Evolutionary conservation across 1,140 invertebrate species (phyloP), one percentile per base, ranked within the genome.

Genomic region (Drosophila elegans): DNA sequence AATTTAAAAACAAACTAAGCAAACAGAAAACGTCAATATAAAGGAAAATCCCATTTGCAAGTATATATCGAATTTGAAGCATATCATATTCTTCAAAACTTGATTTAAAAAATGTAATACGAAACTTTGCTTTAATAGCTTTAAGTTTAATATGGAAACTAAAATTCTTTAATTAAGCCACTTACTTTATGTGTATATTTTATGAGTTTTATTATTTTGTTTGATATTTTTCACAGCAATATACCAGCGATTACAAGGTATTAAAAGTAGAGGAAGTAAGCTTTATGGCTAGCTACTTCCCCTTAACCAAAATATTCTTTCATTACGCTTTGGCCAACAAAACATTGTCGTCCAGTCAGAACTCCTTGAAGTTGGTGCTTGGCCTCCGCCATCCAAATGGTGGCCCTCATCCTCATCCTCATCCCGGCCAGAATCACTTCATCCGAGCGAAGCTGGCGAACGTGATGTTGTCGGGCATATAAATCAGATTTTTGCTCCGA

Each of bases 391-490:
- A 13, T 3, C 29, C 44, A 41, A 34, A 25, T 75, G 66, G 25
- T 69, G 32, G 38, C 62, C 13, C 61, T 57, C 64, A 66, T 44
- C 60, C 61, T 21, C 16, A 21, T 21, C 13, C 61, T 57, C 64
- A 66, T 44, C 60, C 61, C 21, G 39, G 12, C 21, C 53, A 42
- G 73, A 49, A 64, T 72, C 56, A 64, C 71, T 62, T 74, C 66
- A 63, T 74, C 73, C 60, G 25, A 49, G 60, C 34, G 54, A 62
- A 53, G 48, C 48, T 56, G 45, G 54, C 27, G 56, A 61, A 86
- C 82, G 82, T 78, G 74, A 86, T 80, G 82, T 88, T 84, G 73
- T 66, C 75, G 67, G 73, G 83, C 83, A 89, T 88, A 88, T 88
- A 88, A 88, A 88, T 88, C 83, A 88, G 83, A 88, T 88, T 88